A percentile compares a stretch with the other conserved stretches of the same genome.
These are phyloP conservation scores for Huso huso DNA, from an alignment of 2,797 vertebrate species.

Conservation along the genomic window DNA sequence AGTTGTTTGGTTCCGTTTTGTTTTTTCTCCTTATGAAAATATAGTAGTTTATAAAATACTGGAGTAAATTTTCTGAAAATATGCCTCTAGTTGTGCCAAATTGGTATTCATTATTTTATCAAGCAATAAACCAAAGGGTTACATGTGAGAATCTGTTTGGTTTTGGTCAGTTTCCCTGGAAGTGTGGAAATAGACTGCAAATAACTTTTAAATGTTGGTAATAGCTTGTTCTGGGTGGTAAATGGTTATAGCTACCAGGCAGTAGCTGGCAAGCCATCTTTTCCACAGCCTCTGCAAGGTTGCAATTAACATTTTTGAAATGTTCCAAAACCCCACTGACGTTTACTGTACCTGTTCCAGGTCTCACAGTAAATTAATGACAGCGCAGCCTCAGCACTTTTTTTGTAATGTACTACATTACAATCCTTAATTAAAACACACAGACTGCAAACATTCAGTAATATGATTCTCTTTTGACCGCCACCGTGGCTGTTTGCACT, in stretches of 20 bases:
- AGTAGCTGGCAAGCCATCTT: not conserved
- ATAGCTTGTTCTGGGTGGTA: conserved; percentile 5
- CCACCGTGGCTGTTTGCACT: too few relatives aligned
- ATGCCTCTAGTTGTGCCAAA: conserved; percentile 8
- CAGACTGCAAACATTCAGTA: too few relatives aligned
- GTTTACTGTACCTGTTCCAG: not conserved
- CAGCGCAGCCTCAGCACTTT: too few relatives aligned
- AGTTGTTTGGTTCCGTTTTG: not conserved
- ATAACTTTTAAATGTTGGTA: conserved; percentile 2
- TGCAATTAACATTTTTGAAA: not conserved
- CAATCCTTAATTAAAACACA: too few relatives aligned
- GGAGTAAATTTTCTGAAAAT: not conserved
- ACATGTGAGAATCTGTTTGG: not conserved
- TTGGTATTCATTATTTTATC: too few relatives aligned
- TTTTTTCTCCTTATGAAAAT: not conserved
- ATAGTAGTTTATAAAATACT: conserved; percentile 13
- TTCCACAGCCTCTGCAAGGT: not conserved
- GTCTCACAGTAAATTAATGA: too few relatives aligned
- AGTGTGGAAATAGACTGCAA: not conserved
- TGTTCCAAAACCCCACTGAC: not conserved
- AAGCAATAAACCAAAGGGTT: not conserved
- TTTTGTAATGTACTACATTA: too few relatives aligned
- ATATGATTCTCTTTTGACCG: too few relatives aligned
- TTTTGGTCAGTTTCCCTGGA: not conserved
- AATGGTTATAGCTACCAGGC: not conserved